Evolutionary conservation across 2,113 vertebrate genomes (phyloP), one percentile per base, ranked within the genome.

Genomic region (Aplodontia rufa): DNA sequence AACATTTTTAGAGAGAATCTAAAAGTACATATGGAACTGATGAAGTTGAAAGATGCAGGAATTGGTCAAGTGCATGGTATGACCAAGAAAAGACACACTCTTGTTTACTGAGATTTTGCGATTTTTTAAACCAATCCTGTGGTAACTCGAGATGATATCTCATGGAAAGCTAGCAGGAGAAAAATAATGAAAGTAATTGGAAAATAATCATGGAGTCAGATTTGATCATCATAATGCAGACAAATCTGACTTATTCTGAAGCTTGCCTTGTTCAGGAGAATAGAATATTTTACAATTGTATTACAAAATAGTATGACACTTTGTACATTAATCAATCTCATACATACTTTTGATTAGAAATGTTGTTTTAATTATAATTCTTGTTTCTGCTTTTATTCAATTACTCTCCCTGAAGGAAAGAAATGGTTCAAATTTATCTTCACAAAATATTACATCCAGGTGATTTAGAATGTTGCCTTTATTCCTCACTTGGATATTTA

Each of bases 361-460:
- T n/a, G n/a, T n/a, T n/a, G 2, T 9, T 40, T 66, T 89, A 55
- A 51, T 49, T 68, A 60, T 68, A 20, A 76, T 22, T 90, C 26
- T 47, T 89, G 13, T 71, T 62, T 76, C 20, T 91, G 13, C 32
- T 80, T 91, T 95, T 66, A 81, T 51, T 75, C 19, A n/a, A 64
- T 66, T 88, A 3, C 3, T 86, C 30, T 83, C 93, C 13, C 30
- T 91, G 87, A 13, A 81, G 1, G 81, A 45, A 78, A 82, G 83
- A 69, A 28, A 30, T 12, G 4, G 87, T 93, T 93, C 28, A 5
- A 80, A 30, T 91, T 95, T 80, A 49, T 42, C 91, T 93, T 95
- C 79, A 86, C 24, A 91, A 88, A 78, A 82, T 69, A 62, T 55
- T 78, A 45, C 64, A 74, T 58, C 76, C 7, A 42, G 6, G 49